Percentiles rank a stretch among this genome's conserved stretches.
These are phyloP conservation scores for Dicrostonyx torquatus DNA, from an alignment of 2,797 vertebrate species.

Conservation along the genomic window DNA sequence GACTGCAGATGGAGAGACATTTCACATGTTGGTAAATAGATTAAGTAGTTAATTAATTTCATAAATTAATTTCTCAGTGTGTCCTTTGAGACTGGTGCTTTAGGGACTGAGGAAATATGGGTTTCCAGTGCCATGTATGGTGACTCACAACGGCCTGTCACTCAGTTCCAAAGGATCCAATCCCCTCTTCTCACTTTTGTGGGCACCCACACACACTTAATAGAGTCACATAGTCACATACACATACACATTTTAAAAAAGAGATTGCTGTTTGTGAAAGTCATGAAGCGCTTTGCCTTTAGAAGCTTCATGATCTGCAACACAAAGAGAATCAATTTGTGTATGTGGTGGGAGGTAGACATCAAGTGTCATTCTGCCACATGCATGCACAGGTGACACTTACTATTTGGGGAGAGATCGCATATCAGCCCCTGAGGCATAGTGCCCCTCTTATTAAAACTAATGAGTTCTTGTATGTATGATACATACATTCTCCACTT, in stretches of 20 bases:
- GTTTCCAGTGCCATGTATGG: background rate
- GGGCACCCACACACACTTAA: background rate
- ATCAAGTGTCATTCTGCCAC: background rate
- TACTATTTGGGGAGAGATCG: background rate
- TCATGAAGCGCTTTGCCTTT: background rate
- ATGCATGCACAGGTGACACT: background rate
- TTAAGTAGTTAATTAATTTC: background rate
- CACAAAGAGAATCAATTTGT: background rate
- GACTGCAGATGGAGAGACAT: background rate
- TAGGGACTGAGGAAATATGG: background rate
- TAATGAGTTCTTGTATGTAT: background rate
- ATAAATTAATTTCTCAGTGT: background rate
- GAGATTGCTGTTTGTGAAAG: background rate
- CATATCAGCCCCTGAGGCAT: background rate
- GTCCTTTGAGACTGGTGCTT: background rate
- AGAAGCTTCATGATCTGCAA: background rate
- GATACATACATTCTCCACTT: background rate
- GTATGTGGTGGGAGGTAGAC: background rate
- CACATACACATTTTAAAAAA: background rate
- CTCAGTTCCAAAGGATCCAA: background rate
- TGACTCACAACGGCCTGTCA: background rate
- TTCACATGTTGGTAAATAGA: background rate
- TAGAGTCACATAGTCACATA: background rate
- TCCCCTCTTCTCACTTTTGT: background rate
- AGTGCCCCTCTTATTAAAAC: background rate